Base-by-base conservation (phyloP, 2,797 vertebrate species). In the Phataginus tetradactyla region DNA sequence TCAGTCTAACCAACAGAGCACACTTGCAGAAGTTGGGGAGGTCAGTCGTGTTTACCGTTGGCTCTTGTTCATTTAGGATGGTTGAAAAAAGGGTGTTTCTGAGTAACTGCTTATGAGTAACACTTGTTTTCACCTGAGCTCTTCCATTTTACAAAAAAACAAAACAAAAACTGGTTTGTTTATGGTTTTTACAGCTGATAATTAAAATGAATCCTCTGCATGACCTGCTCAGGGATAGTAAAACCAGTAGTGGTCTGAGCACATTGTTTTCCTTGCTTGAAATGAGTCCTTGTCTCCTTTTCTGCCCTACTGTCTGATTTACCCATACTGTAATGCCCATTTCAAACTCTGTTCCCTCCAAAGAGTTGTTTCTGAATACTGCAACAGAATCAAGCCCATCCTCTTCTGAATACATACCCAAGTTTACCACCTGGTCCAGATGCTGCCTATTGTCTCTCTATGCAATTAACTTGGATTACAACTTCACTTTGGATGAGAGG, bases 11-110 rank as follows among this genome's bases (percentile, higher is more conserved):
- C 66, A 18, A 85, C 75, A n/a, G 13, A 5, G 7, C 12, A 53
- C 6, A 29, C 57, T 79, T 77, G 90, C 7, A 64, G 18, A 64
- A 63, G 27, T 72, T 95, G 45, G 61, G 37, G 51, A 90, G 84
- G 29, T 69, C 78, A 61, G 11, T 80, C 68, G 32, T 23, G 53
- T 93, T 88, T 69, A 77, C 68, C 71, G 1, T 32, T 25, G 34
- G 39, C 39, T 89, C 39, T 88, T 23, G 27, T 61, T 94, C 79
- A 72, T 66, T 72, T 64, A 80, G 61, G 75, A 86, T 88, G 86
- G n/a, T 25, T 57, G 37, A 77, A 91, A 84, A 88, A 51, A 74
- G 79, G 39, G 10, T 59, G 14, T 90, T 85, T 85, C n/a, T 83
- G 12, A 45, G 1, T 86, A 90, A 51, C 42, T 66, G 49, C 51